Base-by-base conservation (phyloP, 2,888 invertebrate species). In the Atrina japonica region DNA sequence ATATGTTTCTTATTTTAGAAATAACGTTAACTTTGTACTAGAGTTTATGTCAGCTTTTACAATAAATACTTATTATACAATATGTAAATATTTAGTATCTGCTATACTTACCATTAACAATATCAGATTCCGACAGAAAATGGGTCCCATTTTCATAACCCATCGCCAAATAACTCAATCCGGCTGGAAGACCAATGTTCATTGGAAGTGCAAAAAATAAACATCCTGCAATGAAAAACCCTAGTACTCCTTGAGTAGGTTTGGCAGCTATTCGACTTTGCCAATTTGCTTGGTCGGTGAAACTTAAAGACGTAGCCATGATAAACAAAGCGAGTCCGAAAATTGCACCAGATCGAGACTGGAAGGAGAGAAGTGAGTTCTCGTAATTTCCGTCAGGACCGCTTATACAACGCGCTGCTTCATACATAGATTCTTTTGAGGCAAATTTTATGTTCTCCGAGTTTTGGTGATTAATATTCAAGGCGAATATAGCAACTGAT, bases 261-360 rank as follows among this genome's bases (percentile, higher is more conserved):
- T 88, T 88, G 21, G 87, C 86, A 7, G 88, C 88, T 18, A 88
- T 86, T 3, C 86, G 74, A 55, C 86, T 87, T 78, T 88, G 88
- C 88, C 88, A 88, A 64, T 85, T 86, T 1, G 88, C 87, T 70
- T 86, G 86, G 30, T 86, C 86, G 82, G 66, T 73, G 53, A 79
- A 79, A 70, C 77, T 70, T 45, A 82, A 56, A 2, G 78, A 76
- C 5, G 71, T 74, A 1, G 77, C 74, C 71, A 78, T 73, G 18
- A 81, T 67, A 14, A 82, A 47, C 1, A 74, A n/a, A 5, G 80
- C 68, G 1, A 81, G 66, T 7, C 82, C 83, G 70, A 81, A 83
- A 11, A 84, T 71, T n/a, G 84, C 41, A 18, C 82, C 81, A 7
- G 80, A 80, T 47, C 77, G 61, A 1, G 83, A 80, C 64, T 81